Evolutionary conservation across 2,888 invertebrate genomes (phyloP), one percentile per base, ranked within the genome.

Genomic region (Acrocyrtus sp.): DNA sequence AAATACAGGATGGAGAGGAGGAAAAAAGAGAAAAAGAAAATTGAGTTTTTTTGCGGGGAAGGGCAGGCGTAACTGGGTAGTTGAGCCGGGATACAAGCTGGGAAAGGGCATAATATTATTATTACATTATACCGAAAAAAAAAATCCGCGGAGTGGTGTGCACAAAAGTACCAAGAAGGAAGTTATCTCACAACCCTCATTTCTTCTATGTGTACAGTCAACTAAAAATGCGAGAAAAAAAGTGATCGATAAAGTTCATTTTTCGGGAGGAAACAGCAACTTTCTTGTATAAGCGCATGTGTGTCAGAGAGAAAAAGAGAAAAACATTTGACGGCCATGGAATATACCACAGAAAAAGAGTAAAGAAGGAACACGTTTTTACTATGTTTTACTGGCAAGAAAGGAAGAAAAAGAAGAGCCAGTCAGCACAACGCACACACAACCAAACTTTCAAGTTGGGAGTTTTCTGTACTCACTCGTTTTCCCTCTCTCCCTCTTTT

Each of bases 221-320:
- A 48, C 41, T 58, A 80, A 74, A 80, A 80, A 80, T 78, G 66
- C 76, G 69, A 61, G 68, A 62, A 73, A 80, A 78, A 80, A 80
- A 80, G 72, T 78, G 77, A 80, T 80, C 80, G 78, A 80, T 80
- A 79, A 75, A 74, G 75, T 77, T 74, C 74, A 80, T 80, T 80
- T 80, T 80, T 80, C 77, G 76, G 78, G 77, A 72, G 65, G 68
- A 69, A 75, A 69, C 63, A 75, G 39, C 70, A 67, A 74, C 74
- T 74, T 68, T 74, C 73, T 67, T 73, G 60, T 68, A 58, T 48
- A 74, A 74, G 80, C 80, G 80, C 80, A 80, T 79, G 79, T 79
- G 77, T 73, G 77, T 78, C 72, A 70, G 67, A n/a, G 65, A 47
- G 65, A 72, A 65, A 72, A 68, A 66, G 62, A 56, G 69, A 69